Evolutionary conservation across 2,888 invertebrate genomes (phyloP).

Genomic region (Andricus curvator): DNA sequence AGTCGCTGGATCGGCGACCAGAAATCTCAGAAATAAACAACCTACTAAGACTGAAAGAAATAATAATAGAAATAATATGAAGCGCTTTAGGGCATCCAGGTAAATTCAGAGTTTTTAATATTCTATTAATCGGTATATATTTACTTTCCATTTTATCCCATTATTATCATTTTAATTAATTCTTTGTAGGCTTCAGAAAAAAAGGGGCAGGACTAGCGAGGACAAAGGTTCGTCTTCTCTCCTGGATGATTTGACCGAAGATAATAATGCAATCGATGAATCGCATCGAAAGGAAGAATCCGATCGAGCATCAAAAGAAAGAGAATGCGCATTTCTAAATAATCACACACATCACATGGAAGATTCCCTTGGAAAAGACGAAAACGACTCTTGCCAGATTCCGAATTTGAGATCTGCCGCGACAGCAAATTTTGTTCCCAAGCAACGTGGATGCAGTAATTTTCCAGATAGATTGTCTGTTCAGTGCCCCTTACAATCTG

Average conservation of each 20-base stretch:
- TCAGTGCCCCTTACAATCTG: constrained; percentile 15
- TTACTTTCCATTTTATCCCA: not conserved
- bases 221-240: constrained; percentile 28
- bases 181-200: constrained; percentile 68
- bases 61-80: constrained; percentile 63
- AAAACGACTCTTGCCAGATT: constrained; percentile 53
- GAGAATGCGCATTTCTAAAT: constrained; percentile 66
- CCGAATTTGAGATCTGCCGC: constrained; percentile 50
- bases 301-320: constrained; percentile 64
- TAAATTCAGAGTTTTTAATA: constrained; percentile 51
- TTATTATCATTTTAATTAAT: constrained; percentile 24
- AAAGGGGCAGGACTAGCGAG: constrained; percentile 25
- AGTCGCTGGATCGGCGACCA: constrained; percentile 66
- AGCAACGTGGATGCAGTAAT: constrained; percentile 26
- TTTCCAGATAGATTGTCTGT: constrained; percentile 24
- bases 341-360: constrained; percentile 64
- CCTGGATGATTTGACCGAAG: constrained; percentile 35
- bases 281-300: constrained; percentile 71
- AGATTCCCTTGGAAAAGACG: constrained; percentile 57
- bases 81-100: constrained; percentile 74
- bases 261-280: constrained; percentile 60
- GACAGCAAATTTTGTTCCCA: constrained; percentile 33
- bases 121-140: constrained; percentile 2
- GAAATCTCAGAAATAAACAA: constrained; percentile 76
- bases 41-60: constrained; percentile 68